phyloP scores from a whole-genome alignment of 2,797 vertebrate species.

The Erethizon dorsatum region DNA sequence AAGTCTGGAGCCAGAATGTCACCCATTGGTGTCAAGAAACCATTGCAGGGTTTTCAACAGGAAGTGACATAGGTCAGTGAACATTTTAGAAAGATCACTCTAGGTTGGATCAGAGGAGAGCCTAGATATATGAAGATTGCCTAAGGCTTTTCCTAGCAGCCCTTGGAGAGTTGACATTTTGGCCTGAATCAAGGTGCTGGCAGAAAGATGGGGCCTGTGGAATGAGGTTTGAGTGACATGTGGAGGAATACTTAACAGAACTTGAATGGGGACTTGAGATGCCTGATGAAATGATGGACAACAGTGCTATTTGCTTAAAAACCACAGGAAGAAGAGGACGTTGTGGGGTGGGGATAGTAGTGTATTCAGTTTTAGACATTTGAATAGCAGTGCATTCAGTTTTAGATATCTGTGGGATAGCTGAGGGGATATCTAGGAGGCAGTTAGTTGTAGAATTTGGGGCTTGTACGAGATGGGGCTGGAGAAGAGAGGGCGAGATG shows the following conservation, averaged over 20 bases:
- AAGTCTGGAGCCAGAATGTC: not conserved
- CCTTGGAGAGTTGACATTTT: not conserved
- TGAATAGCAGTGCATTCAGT: not conserved
- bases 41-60: not conserved
- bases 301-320: not conserved
- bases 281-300: not conserved
- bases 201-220: not conserved
- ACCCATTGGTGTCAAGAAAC: not conserved
- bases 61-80: not conserved
- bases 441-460: not conserved
- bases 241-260: not conserved
- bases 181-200: not conserved
- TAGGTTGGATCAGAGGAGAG: not conserved
- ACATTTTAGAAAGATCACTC: slow-evolving; percentile 16
- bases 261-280: not conserved
- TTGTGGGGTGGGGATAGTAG: not conserved
- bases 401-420: not conserved
- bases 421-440: not conserved
- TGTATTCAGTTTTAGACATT: not conserved
- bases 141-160: slow-evolving; percentile 6
- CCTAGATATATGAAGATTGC: not conserved
- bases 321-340: slow-evolving; percentile 11
- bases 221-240: not conserved
- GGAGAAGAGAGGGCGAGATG: not conserved
- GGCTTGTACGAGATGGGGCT: not conserved